These are phyloP conservation scores for Turnix velox DNA, from an alignment of 2,113 vertebrate genomes.

Conservation along the genomic window DNA sequence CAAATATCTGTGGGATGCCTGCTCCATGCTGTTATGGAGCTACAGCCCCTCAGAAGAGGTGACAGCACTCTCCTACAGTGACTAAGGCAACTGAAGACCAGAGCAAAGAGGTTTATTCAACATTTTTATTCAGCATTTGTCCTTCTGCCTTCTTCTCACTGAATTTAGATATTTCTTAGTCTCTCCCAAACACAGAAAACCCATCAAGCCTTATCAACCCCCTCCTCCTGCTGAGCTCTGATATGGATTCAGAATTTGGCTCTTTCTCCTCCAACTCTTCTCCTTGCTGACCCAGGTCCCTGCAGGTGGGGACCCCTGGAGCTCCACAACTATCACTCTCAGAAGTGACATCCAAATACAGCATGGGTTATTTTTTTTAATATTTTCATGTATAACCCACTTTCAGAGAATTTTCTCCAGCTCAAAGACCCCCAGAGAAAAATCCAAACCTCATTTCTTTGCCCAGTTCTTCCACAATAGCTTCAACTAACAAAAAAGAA, in stretches of 20 bases:
- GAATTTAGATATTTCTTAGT: neutral
- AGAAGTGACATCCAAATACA: neutral
- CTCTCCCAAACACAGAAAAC: fast-evolving
- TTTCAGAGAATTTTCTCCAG: neutral
- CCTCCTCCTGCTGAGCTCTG: neutral
- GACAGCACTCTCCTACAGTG: neutral
- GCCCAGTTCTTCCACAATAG: neutral
- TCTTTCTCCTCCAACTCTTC: neutral
- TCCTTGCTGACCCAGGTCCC: neutral
- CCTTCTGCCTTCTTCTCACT: neutral
- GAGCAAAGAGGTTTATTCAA: neutral
- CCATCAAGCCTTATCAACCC: fast-evolving
- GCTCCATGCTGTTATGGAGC: neutral
- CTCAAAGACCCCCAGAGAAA: neutral
- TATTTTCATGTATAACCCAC: neutral
- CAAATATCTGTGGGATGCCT: neutral
- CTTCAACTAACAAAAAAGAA: neutral
- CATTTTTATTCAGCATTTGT: neutral
- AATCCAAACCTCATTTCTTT: neutral
- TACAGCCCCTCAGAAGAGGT: neutral
- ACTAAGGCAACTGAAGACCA: neutral
- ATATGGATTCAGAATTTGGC: neutral
- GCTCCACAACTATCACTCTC: neutral
- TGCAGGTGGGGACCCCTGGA: neutral
- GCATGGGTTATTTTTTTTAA: neutral